A percentile compares a stretch with the other conserved stretches of the same genome.
These are phyloP conservation scores for Gymnoscopelus braueri DNA, from an alignment of 2,797 vertebrate species.

Conservation along the genomic window DNA sequence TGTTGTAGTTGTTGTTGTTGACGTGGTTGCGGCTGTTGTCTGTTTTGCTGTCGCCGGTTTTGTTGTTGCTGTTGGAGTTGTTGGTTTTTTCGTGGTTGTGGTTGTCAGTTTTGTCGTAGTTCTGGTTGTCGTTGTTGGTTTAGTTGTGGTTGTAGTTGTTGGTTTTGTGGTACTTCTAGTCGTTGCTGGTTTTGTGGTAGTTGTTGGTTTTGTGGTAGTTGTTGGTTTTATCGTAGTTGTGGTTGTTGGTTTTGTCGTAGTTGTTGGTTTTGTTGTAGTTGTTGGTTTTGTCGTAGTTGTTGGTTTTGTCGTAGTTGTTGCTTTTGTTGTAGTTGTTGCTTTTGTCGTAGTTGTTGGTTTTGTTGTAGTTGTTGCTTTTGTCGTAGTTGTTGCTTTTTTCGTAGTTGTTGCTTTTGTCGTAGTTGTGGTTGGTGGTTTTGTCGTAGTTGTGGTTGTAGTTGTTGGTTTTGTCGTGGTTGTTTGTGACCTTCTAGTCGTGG, in stretches of 20 bases:
- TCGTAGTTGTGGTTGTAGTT: constrained; percentile 43
- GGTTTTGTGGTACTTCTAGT: constrained; percentile 7
- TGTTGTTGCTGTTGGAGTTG: neutral
- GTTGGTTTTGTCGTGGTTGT: constrained; percentile 24
- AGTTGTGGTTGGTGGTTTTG: constrained; percentile 18
- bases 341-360: constrained; percentile 1
- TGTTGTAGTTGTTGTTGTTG: neutral
- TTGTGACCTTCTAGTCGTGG: constrained; percentile 5
- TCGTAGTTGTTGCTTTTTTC: neutral
- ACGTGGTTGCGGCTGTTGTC: neutral
- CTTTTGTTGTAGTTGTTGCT: constrained; percentile 4
- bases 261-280: constrained; percentile 1
- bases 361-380: neutral
- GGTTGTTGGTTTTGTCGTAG: constrained; percentile 3
- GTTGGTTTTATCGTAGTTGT: neutral
- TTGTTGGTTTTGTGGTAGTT: neutral
- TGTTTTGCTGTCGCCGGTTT: neutral
- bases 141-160: neutral
- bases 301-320: constrained; percentile 2
- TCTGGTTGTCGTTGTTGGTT: too few relatives aligned
- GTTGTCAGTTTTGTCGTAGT: neutral
- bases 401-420: neutral
- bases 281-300: constrained; percentile 9
- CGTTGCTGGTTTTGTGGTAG: neutral
- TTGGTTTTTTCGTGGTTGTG: neutral